Evolutionary conservation across 1,140 invertebrate genomes (phyloP), one percentile per base, ranked within the genome.

Genomic region (Drosophila aff.): DNA sequence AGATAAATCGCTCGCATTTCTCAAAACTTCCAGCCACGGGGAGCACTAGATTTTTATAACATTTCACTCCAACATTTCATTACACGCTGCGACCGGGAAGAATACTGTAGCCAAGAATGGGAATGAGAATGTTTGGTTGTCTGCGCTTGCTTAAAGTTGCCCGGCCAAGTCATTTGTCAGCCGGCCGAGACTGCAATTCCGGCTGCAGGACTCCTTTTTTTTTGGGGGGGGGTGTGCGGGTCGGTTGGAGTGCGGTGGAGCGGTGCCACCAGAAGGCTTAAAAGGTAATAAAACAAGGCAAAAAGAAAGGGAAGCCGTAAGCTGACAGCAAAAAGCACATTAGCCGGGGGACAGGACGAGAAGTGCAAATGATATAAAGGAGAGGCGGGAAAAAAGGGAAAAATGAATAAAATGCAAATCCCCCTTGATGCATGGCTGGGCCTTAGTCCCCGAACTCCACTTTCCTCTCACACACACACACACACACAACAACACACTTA

Each of bases 291-390:
- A 89, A 89, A 90, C 84, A 90, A 84, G 81, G 81, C 78, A 69
- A 90, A 85, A 79, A 82, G 59, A 67, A 41, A 76, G 41, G 23
- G 41, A 58, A 47, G 76, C 81, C 81, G 64, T 85, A 89, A 87
- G 85, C 84, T 89, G 84, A 89, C 85, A 90, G 84, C 84, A 89
- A 89, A 89, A 89, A 89, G 84, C 84, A 90, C 85, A 90, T 89
- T 89, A 89, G 81, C 63, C 55, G 58, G 38, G 61, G 38, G 60
- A 50, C 57, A 47, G 43, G 31, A 28, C 33, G 75, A 44, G 49
- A 55, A 60, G 66, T 59, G 55, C 44, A 47, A 71, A 44, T 60
- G 53, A 58, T 57, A 47, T 57, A 58, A 44, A 52, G 50, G 58
- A 60, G 46, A 40, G 36, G n/a, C 36, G 16, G 52, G 43, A 38